These are phyloP conservation scores for Artibeus lituratus DNA, from an alignment of 2,797 vertebrate genomes.

Conservation along the genomic window DNA sequence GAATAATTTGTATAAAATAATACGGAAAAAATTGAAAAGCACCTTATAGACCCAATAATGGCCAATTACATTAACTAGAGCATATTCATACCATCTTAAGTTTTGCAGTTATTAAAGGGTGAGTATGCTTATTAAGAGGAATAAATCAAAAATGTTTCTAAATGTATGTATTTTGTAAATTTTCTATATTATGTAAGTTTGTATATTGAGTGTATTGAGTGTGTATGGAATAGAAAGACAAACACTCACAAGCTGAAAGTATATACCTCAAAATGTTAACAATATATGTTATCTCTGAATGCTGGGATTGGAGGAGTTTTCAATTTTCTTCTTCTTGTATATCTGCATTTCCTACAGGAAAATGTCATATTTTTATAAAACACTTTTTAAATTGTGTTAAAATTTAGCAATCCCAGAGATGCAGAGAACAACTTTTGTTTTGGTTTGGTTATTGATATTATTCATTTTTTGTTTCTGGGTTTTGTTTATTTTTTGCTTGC, in stretches of 20 bases:
- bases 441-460: background rate
- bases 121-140: background rate
- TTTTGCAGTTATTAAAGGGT: background rate
- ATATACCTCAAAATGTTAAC: background rate
- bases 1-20: background rate
- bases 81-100: background rate
- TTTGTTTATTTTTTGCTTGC: background rate
- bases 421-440: background rate
- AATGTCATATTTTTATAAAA: background rate
- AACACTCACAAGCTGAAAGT: background rate
- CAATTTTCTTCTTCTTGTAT: background rate
- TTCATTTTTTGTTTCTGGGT: background rate
- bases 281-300: background rate
- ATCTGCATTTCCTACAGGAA: background rate
- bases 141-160: background rate
- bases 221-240: background rate
- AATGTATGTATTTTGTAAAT: background rate
- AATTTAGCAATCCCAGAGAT: background rate
- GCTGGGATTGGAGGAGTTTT: background rate
- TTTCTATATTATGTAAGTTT: background rate
- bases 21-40: background rate
- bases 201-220: background rate
- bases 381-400: background rate
- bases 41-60: background rate
- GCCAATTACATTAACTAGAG: background rate